These are phyloP conservation scores for Dreissena rostriformis DNA, from an alignment of 1,140 invertebrate species.

Conservation along the genomic window DNA sequence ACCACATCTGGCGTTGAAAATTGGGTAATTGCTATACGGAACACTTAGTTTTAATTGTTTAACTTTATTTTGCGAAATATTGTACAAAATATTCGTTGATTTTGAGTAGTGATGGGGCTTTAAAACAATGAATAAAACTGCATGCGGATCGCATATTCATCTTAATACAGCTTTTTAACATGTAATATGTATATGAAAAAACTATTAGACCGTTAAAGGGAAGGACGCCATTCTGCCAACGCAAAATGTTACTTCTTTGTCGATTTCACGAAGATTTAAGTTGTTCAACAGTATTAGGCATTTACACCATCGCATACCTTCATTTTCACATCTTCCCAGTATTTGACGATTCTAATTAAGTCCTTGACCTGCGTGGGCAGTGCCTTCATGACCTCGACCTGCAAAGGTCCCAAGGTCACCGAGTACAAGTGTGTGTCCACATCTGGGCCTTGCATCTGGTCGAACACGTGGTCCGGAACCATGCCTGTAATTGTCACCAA, in stretches of 20 bases:
- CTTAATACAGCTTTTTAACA: too few relatives aligned
- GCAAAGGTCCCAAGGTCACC: not conserved
- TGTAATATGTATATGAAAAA: too few relatives aligned
- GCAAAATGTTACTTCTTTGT: too few relatives aligned
- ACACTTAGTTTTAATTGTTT: too few relatives aligned
- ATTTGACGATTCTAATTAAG: slow-evolving; percentile 49
- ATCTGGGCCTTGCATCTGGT: not conserved
- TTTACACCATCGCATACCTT: slow-evolving; percentile 1
- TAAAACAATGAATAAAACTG: too few relatives aligned
- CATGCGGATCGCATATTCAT: too few relatives aligned
- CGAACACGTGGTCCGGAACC: not conserved
- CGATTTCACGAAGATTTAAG: not conserved
- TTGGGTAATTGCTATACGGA: too few relatives aligned
- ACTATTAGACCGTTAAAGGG: too few relatives aligned
- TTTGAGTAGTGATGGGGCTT: too few relatives aligned
- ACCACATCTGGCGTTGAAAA: too few relatives aligned
- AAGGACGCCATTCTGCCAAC: not conserved
- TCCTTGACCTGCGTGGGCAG: slow-evolving; percentile 40
- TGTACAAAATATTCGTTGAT: too few relatives aligned
- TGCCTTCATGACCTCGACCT: slow-evolving; percentile 7
- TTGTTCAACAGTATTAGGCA: not conserved
- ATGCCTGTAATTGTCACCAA: not conserved
- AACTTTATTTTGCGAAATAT: too few relatives aligned
- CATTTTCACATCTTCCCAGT: slow-evolving; percentile 46
- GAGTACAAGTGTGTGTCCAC: slow-evolving; percentile 12